Base-by-base conservation (phyloP, 2,113 vertebrate species). In the Polypterus bichir region DNA sequence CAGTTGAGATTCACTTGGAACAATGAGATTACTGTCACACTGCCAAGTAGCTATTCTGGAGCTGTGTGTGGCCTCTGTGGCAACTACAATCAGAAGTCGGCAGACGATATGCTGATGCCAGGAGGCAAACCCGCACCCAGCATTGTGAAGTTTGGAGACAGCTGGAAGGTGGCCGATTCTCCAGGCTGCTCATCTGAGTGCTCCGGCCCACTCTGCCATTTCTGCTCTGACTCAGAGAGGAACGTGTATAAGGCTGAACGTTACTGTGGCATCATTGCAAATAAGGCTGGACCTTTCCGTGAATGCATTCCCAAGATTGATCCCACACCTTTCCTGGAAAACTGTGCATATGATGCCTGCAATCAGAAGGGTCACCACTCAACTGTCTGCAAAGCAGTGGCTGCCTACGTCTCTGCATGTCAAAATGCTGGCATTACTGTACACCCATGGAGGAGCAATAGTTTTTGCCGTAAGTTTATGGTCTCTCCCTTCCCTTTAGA, bases 301-400 rank as follows among this genome's bases (percentile, higher is more conserved):
- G 69, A 73, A 4, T 82, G 80, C 59, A 75, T 77, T 46, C 11
- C 57, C 4, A 9, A 0, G 1, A 62, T 80, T 11, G 73, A 82
- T 65, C 79, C 75, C 1, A n/a, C 53, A 44, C 67, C 73, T 3
- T 82, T 69, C 67, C n/a, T 81, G 47, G 65, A 75, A 7, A 62
- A 79, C 71, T 83, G 83, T 46, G 54, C 77, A 64, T 81, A 69
- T 10, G 78, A 82, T 3, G 67, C 70, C 47, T 85, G 79, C 61
- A 68, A 71, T 0, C 78, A 78, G 48, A 63, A 48, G 2, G 78
- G 82, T 1, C 55, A 68, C 65, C 69, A 57, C 7, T 52, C 11
- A 9, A 48, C 74, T 6, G 27, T 80, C 11, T 82, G 82, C 11
- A 65, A 75, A 2, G 80, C 80, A 7, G 67, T 83, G 9, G 58